Evolutionary conservation across 2,113 vertebrate genomes (phyloP).

Genomic region (Ondatra zibethicus): DNA sequence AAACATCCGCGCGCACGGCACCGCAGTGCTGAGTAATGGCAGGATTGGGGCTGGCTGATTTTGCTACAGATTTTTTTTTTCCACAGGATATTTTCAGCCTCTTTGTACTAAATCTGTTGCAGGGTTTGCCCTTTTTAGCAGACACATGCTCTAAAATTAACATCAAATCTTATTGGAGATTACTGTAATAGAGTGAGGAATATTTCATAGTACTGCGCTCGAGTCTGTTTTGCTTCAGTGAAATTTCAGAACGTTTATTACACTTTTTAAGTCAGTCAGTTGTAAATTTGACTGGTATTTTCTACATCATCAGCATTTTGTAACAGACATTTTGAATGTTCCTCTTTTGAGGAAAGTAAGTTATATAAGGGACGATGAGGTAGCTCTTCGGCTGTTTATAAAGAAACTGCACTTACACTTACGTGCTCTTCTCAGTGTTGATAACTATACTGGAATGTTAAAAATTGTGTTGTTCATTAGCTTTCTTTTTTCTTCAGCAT

Average conservation of each 20-base stretch:
- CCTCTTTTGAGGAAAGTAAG: slow-evolving; percentile 1
- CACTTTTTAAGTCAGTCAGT: slow-evolving; percentile 39
- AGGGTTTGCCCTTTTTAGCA: slow-evolving; percentile 86
- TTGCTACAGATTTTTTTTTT: slow-evolving; percentile 84
- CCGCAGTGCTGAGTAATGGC: slow-evolving; percentile 95
- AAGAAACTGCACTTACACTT: not conserved
- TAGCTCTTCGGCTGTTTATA: not conserved
- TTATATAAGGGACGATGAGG: slow-evolving; percentile 15
- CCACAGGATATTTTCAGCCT: slow-evolving; percentile 88
- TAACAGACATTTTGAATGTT: slow-evolving; percentile 60
- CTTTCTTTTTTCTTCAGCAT: slow-evolving; percentile 43
- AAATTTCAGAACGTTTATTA: slow-evolving; percentile 51
- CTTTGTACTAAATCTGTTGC: slow-evolving; percentile 86
- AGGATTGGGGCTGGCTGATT: slow-evolving; percentile 92
- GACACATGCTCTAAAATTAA: slow-evolving; percentile 88
- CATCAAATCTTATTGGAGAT: slow-evolving; percentile 81
- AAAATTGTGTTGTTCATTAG: slow-evolving; percentile 3
- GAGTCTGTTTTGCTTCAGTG: slow-evolving; percentile 72
- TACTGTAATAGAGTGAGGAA: slow-evolving; percentile 83
- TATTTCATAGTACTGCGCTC: slow-evolving; percentile 75
- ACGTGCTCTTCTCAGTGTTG: not conserved
- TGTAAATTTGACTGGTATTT: slow-evolving; percentile 52
- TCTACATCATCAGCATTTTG: slow-evolving; percentile 28
- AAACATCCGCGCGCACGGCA: slow-evolving; percentile 94
- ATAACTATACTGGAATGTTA: slow-evolving; percentile 7